Evolutionary conservation across 2,888 invertebrate species (phyloP).

Genomic region (Plagodis dolabraria): DNA sequence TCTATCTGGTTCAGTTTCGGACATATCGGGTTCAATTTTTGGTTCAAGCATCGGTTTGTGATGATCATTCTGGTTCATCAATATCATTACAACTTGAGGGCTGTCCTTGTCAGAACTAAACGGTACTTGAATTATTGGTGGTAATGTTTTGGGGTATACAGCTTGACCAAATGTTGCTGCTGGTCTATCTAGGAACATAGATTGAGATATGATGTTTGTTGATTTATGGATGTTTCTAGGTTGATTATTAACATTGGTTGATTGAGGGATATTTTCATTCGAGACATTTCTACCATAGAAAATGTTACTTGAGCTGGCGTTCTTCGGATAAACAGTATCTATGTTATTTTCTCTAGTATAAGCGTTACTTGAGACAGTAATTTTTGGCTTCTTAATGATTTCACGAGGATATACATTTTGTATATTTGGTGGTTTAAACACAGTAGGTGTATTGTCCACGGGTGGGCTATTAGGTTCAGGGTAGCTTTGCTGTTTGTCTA

Average conservation of each 20-base stretch:
- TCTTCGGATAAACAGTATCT: too few relatives aligned
- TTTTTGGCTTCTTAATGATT: background rate
- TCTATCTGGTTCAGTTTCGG: background rate
- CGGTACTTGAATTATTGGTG: constrained; percentile 40
- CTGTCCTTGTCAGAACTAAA: constrained; percentile 1
- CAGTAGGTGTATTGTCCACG: background rate
- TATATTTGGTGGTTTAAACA: background rate
- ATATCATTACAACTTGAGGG: constrained; percentile 3
- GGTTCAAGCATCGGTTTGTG: background rate
- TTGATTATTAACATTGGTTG: background rate
- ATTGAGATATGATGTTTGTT: too few relatives aligned
- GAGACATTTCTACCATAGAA: too few relatives aligned
- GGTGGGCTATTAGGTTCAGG: constrained; percentile 55
- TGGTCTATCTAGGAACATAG: background rate
- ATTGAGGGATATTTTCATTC: background rate
- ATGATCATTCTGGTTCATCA: constrained; percentile 4
- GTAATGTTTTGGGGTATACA: constrained; percentile 41
- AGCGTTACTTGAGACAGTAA: background rate
- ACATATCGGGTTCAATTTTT: background rate
- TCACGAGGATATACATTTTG: background rate
- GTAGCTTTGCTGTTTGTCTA: constrained; percentile 9
- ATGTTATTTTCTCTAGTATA: background rate
- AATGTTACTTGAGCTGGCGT: too few relatives aligned
- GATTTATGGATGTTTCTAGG: background rate
- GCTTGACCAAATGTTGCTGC: constrained; percentile 44